These are phyloP conservation scores for Agrochola litura DNA, from an alignment of 2,888 invertebrate genomes.

Conservation along the genomic window DNA sequence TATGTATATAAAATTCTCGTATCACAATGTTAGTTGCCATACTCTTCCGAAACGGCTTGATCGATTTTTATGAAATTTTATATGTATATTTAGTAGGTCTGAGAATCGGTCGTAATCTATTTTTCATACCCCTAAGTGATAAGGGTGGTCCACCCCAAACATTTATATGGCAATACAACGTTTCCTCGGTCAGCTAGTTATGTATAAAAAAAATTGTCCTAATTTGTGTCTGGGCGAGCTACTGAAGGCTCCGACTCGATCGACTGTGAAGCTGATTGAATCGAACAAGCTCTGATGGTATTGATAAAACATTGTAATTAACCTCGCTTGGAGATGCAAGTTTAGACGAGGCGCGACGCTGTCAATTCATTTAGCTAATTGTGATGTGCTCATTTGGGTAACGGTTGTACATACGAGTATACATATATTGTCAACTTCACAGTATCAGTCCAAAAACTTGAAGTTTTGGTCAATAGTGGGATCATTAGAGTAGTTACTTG, in stretches of 20 bases:
- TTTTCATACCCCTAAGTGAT: too few relatives aligned
- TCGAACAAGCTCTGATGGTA: slow-evolving; percentile 42
- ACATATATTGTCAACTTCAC: background rate
- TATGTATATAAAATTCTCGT: too few relatives aligned
- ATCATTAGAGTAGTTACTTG: slow-evolving; percentile 6
- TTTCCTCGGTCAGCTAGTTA: background rate
- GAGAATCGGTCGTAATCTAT: too few relatives aligned
- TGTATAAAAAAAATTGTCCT: slow-evolving; percentile 21
- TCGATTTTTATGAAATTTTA: too few relatives aligned
- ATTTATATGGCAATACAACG: too few relatives aligned
- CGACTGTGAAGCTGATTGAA: slow-evolving; percentile 27
- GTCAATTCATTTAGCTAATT: slow-evolving; percentile 38
- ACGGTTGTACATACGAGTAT: slow-evolving; percentile 1
- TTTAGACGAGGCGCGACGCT: slow-evolving; percentile 7
- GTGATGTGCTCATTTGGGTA: slow-evolving; percentile 35
- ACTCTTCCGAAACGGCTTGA: too few relatives aligned
- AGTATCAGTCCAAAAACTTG: background rate
- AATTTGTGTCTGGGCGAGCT: slow-evolving; percentile 23
- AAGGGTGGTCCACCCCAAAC: too few relatives aligned
- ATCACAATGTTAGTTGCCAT: too few relatives aligned
- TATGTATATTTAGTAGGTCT: too few relatives aligned
- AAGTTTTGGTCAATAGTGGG: background rate
- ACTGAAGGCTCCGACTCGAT: slow-evolving; percentile 21
- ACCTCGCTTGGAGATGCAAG: slow-evolving; percentile 28
- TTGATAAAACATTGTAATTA: slow-evolving; percentile 52